Evolutionary conservation across 2,797 vertebrate species (phyloP), one percentile per base, ranked within the genome.

Genomic region (Paedocypris micromegethes): DNA sequence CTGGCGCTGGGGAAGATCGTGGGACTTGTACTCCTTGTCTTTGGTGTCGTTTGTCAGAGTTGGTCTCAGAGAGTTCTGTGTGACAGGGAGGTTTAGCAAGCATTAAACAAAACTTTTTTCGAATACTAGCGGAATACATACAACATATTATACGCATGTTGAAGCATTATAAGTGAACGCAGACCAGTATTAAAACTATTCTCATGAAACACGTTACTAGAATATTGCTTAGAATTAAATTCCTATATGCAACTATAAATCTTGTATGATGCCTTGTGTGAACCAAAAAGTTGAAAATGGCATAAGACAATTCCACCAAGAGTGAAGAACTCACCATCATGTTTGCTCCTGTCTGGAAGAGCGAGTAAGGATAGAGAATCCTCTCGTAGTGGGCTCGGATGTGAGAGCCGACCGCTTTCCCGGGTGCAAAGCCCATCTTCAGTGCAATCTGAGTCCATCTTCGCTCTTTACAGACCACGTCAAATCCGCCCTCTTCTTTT

Each of bases 21-120:
- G 97, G 61, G 96, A 93, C 6, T 94, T 98, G 80, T 99, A 99
- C 59, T 95, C 96, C 84, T 93, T 95, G 83, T 98, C 97, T 87
- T 96, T 98, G 9, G 91, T 92, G 87, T 95, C 93, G 75, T 92
- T 94, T 77, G 86, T 90, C 82, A 97, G 87, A 39, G 89, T 93
- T 64, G 94, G 93, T 76, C 90, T 95, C 90, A 96, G 91, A 65
- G 90, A 80, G 81, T 88, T 90, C 89, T 92, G 41, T 47, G 79
- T 37, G 74, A 52, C 74, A 1, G 59, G 83, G 68, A 63, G 2
- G 43, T 49, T 4, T 56, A 45, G 38, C 38, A 55, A 58, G 64
- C 50, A 6, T 47, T 50, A 60, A 48, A 42, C 43, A 23, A 23
- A 23, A 23, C 23, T 23, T 23, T 23, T 23, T 23, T 23, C 23